Evolutionary conservation across 2,797 vertebrate genomes (phyloP), one percentile per base, ranked within the genome.

Genomic region (Hydrophis major): DNA sequence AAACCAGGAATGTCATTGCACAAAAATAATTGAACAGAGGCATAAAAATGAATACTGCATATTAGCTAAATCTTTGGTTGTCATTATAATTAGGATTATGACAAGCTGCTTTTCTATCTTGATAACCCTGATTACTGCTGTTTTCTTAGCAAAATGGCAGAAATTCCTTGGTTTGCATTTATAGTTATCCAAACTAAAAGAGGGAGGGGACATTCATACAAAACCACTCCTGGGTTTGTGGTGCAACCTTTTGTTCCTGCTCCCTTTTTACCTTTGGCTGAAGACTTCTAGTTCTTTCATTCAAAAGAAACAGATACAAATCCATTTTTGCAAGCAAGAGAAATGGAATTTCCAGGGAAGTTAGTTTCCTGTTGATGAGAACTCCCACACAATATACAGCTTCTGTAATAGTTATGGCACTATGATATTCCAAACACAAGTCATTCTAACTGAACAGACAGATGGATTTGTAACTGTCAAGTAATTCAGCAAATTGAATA

Each of bases 11-110:
- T 66, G 28, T 32, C 57, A 8, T 47, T 90, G 47, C 37, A 78
- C 63, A 78, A 25, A 88, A 78, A 87, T 28, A 91, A 88, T 37
- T 22, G 4, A 20, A 14, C 0, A 22, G 18, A 28, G 3, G 27
- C 3, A 50, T 89, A 47, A 83, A 32, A 74, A 42, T 60, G 86
- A 59, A 56, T 27, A 63, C 16, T 83, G 86, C 27, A 42, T 13
- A 89, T 60, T 89, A 56, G 87, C 47, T 74, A 91, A 86, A 83
- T 28, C 57, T 89, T 90, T 89, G 57, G 92, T 88, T 93, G 14
- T 50, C 57, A 63, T 93, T 93, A 83, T 91, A 93, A 93, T 88
- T 87, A 91, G 57, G 90, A 37, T 91, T 93, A 59, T 91, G 87
- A 89, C 86, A 89, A 89, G 90, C 88, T 61, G 16, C 4, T 91